These are phyloP conservation scores for Incurvaria masculella DNA, from an alignment of 2,888 invertebrate genomes.

Conservation along the genomic window DNA sequence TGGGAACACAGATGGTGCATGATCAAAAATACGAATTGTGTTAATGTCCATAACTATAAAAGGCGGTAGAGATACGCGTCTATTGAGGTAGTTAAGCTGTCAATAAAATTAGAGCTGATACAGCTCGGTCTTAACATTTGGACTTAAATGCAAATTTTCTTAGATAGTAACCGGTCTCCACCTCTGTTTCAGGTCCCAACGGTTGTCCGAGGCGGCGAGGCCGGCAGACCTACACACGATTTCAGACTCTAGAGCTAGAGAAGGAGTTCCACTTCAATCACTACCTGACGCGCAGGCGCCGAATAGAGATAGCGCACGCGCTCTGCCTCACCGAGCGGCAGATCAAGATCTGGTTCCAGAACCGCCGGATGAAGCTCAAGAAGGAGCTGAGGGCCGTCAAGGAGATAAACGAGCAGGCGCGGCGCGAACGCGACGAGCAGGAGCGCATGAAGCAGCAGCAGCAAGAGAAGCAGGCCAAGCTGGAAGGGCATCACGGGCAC, in stretches of 20 bases:
- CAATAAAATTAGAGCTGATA: no score
- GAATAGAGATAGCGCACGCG: conserved; percentile 97
- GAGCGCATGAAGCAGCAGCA: conserved; percentile 90
- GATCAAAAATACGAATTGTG: no score
- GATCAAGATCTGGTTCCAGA: conserved; percentile 98
- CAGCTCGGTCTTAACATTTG: no score
- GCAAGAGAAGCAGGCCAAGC: conserved; percentile 81
- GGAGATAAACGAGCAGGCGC: conserved; percentile 92
- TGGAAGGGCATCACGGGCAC: conserved; percentile 68
- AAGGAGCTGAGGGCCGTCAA: conserved; percentile 93
- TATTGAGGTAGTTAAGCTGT: no score
- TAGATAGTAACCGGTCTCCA: background rate
- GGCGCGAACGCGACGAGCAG: conserved; percentile 87
- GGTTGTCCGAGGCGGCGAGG: conserved; percentile 93
- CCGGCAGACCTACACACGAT: conserved; percentile 96
- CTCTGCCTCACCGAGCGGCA: conserved; percentile 94
- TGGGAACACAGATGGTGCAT: no score
- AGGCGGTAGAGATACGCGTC: no score
- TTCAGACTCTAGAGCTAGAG: conserved; percentile 96
- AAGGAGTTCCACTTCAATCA: conserved; percentile 99
- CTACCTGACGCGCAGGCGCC: conserved; percentile 91
- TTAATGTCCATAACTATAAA: no score
- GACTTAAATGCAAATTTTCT: no score
- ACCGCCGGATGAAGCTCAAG: conserved; percentile 95
- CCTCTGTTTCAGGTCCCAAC: conserved; percentile 80